Conservation (phyloP, 2,797 vertebrate genomes). For the Sebastes dallii region DNA sequence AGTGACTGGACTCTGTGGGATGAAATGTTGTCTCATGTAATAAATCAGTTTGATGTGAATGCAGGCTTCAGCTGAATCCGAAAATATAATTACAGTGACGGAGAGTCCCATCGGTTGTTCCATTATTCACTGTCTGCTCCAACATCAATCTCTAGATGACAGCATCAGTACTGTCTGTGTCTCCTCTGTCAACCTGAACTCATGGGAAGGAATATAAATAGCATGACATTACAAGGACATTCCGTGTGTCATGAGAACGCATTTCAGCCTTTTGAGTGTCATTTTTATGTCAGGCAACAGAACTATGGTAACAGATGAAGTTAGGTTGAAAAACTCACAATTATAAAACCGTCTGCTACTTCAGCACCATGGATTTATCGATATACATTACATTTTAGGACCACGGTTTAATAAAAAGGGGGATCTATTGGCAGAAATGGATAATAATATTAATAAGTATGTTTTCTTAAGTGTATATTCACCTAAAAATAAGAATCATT, state of each 20-base stretch:
- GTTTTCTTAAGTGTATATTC: too few species aligned
- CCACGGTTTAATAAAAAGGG: accelerated
- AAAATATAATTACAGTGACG: background rate
- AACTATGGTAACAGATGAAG: too few species aligned
- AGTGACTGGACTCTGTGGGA: background rate
- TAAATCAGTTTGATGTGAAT: constrained; percentile 12
- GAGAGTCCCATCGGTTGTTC: background rate
- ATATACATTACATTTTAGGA: background rate
- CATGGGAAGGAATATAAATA: too few species aligned
- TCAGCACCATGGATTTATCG: background rate
- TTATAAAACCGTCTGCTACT: background rate
- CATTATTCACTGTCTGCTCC: background rate
- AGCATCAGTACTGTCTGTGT: background rate
- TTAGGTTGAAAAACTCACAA: too few species aligned
- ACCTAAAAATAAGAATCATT: too few species aligned
- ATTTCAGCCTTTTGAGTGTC: too few species aligned
- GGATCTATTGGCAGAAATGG: too few species aligned
- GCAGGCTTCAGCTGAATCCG: background rate
- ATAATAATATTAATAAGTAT: too few species aligned
- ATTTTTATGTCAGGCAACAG: background rate
- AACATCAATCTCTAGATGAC: background rate
- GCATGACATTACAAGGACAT: too few species aligned
- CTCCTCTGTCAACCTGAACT: background rate
- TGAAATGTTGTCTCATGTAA: background rate
- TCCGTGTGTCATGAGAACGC: too few species aligned